phyloP scores from a whole-genome alignment of 2,113 vertebrate genomes.

The Lanius collurio region DNA sequence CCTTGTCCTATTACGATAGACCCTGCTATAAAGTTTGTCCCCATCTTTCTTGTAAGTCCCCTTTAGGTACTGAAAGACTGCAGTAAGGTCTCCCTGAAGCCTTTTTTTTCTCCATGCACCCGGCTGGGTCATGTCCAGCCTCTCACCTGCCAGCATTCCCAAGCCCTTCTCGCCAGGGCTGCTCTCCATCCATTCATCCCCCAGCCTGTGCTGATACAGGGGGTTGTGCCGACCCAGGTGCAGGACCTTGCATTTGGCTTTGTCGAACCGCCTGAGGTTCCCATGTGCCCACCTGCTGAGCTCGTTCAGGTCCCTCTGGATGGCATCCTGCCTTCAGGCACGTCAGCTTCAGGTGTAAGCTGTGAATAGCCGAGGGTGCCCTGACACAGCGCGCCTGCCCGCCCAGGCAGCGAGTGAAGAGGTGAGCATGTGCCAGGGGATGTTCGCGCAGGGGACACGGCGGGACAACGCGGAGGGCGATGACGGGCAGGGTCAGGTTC shows the following conservation, averaged over 20 bases:
- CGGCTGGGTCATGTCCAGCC: not conserved
- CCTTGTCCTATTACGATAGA: not conserved
- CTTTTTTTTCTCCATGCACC: not conserved
- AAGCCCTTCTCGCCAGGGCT: accelerated
- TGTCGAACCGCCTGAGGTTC: not conserved
- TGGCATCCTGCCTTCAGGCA: not conserved
- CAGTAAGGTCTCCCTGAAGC: not conserved
- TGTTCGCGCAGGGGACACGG: not conserved
- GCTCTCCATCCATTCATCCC: too few species aligned
- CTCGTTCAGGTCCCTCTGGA: not conserved
- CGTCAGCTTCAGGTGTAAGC: accelerated
- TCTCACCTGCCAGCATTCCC: not conserved
- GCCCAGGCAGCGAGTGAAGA: too few species aligned
- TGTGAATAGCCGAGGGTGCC: not conserved
- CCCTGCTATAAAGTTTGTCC: not conserved
- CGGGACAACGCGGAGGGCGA: accelerated
- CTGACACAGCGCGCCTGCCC: too few species aligned
- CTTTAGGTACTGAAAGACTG: not conserved
- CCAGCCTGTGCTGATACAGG: not conserved
- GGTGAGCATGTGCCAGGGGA: not conserved
- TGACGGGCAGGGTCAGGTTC: accelerated
- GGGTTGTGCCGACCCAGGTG: accelerated
- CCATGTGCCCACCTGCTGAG: accelerated
- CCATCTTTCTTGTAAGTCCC: not conserved
- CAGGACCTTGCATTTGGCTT: not conserved